A percentile compares a stretch with the other conserved stretches of the same genome.
These are phyloP conservation scores for Chloropsis cyanopogon DNA, from an alignment of 2,113 vertebrate species.

Conservation along the genomic window DNA sequence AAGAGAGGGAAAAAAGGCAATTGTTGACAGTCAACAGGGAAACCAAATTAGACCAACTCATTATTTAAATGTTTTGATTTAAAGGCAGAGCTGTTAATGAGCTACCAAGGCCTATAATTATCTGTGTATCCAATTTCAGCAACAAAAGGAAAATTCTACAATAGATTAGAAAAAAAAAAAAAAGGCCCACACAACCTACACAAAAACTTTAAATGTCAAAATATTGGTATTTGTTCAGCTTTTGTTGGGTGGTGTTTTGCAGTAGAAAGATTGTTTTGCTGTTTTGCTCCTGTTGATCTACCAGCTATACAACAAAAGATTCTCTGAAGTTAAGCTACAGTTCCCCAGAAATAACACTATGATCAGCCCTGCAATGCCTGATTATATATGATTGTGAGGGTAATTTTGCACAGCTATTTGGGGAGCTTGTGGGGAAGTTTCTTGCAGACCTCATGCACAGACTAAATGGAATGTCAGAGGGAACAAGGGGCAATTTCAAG, in stretches of 20 bases:
- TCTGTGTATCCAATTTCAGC: conserved; percentile 4
- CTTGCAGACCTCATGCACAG: background rate
- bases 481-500: background rate
- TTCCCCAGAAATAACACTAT: background rate
- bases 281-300: background rate
- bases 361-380: background rate
- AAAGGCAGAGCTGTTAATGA: conserved; percentile 47
- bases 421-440: background rate
- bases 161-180: background rate
- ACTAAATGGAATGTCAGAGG: background rate
- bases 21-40: conserved; percentile 36
- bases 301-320: background rate
- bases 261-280: background rate
- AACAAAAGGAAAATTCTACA: conserved; percentile 14
- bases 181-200: background rate
- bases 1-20: background rate
- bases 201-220: background rate
- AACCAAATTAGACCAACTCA: conserved; percentile 50
- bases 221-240: background rate
- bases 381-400: background rate
- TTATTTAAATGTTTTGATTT: conserved; percentile 57
- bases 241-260: background rate
- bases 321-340: background rate
- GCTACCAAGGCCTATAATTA: conserved; percentile 42
- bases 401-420: background rate